Base-by-base conservation (phyloP, 2,888 invertebrate species). In the Zeuzera pyrina region DNA sequence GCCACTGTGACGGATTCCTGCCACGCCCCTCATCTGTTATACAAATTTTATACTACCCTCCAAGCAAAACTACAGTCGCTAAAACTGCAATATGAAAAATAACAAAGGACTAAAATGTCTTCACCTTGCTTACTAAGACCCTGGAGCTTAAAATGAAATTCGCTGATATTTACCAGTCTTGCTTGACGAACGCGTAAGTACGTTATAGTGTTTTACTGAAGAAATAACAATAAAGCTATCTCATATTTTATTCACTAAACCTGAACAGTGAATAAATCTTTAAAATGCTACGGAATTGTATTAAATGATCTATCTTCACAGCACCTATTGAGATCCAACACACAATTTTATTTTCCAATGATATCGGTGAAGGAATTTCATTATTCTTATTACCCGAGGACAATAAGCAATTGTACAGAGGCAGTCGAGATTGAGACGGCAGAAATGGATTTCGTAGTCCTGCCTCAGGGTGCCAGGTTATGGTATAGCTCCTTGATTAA, bases 11-110 rank as follows among this genome's bases (percentile, higher is more conserved):
- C 83, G 79, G 79, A 83, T 81, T 54, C 78, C 57, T 44, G 53
- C 19, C 70, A 68, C 81, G 79, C 81, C 83, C 73, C 77, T 79
- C 79, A 81, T 81, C 78, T 81, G 77, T 81, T 83, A 83, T 81
- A 83, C 81, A 83, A 81, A 81, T 81, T 81, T 81, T 77, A 81
- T 77, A 78, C 79, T 78, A 78, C 77, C 81, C 81, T 81, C 63
- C 69, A 59, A 81, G 78, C 78, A 55, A 74, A 72, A 67, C 46
- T 49, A 19, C 5, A 19, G 19, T 19, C 19, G 8, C 8, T 19
- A 8, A 19, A 19, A 19, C 8, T 6, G 5, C 19, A 6, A 19
- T 42, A 45, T 48, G 49, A 52, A 57, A n/a, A n/a, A n/a, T n/a
- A n/a, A n/a, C n/a, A n/a, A n/a, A n/a, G n/a, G n/a, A n/a, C n/a